Percentiles rank a stretch among this genome's conserved stretches.
Evolutionary conservation across 2,797 vertebrate genomes (phyloP).

Genomic region (Tokudaia muenninki): DNA sequence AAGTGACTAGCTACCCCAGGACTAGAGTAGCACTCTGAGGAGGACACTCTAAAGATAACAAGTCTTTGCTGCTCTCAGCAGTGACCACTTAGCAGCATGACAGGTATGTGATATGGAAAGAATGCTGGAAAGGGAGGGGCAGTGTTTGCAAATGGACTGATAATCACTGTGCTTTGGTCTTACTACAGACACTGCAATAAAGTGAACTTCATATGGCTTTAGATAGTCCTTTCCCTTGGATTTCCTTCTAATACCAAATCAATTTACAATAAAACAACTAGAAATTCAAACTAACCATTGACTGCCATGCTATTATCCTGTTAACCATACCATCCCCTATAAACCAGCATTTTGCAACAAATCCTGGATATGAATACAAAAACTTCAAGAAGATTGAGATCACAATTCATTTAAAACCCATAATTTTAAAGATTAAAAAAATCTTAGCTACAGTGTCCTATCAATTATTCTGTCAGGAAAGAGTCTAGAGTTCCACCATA

Average conservation of each 20-base stretch:
- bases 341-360: slow-evolving; percentile 6
- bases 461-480: background rate
- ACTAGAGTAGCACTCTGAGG: background rate
- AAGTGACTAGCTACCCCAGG: background rate
- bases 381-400: background rate
- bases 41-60: background rate
- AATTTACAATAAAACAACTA: slow-evolving; percentile 29
- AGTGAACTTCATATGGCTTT: background rate
- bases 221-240: background rate
- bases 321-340: background rate
- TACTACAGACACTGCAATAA: slow-evolving; percentile 6
- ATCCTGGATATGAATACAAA: slow-evolving; percentile 18
- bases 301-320: background rate
- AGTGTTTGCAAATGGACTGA: background rate
- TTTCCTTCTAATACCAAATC: slow-evolving; percentile 47
- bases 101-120: background rate
- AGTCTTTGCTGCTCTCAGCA: background rate
- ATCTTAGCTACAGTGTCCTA: background rate
- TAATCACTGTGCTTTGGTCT: background rate
- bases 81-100: background rate
- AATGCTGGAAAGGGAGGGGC: background rate
- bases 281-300: slow-evolving; percentile 12
- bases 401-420: slow-evolving; percentile 9
- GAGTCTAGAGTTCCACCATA: background rate
- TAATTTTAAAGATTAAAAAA: slow-evolving; percentile 41